phyloP scores from a whole-genome alignment of 2,113 vertebrate genomes.

The Lethenteron camtschaticum region DNA sequence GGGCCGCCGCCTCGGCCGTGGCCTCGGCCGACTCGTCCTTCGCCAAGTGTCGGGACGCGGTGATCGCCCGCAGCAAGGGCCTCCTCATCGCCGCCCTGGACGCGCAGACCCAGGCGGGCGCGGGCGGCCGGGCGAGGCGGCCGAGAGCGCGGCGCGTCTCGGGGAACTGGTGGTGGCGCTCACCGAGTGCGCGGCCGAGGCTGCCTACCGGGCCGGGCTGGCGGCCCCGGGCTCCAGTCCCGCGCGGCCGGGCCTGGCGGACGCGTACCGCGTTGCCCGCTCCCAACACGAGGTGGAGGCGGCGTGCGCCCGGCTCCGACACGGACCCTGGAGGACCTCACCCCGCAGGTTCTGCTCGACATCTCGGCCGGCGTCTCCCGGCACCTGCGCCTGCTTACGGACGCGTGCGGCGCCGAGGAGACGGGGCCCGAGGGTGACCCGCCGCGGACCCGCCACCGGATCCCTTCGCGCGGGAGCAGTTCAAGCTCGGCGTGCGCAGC shows the following conservation, averaged over 20 bases:
- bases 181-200: constrained; percentile 76
- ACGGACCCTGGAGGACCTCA: constrained; percentile 57
- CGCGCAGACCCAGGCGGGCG: constrained; percentile 93
- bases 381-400: constrained; percentile 76
- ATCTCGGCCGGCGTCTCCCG: constrained; percentile 78
- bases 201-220: constrained; percentile 68
- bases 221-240: constrained; percentile 58
- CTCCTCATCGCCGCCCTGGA: constrained; percentile 90
- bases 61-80: constrained; percentile 90
- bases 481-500: constrained; percentile 76
- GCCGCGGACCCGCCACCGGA: constrained; percentile 74
- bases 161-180: constrained; percentile 74
- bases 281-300: constrained; percentile 90
- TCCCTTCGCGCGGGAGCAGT: constrained; percentile 81
- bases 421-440: too few species aligned
- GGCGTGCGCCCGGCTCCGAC: constrained; percentile 46
- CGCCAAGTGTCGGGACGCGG: constrained; percentile 82
- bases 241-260: constrained; percentile 60
- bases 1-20: constrained; percentile 14
- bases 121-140: constrained; percentile 74
- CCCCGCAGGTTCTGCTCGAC: constrained; percentile 75
- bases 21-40: constrained; percentile 49
- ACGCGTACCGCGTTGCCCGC: constrained; percentile 86
- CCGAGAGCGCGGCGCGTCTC: constrained; percentile 68
- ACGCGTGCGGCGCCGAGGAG: constrained; percentile 38